Evolutionary conservation across 2,797 vertebrate species (phyloP).

Genomic region (Paramormyrops hopkinsi): DNA sequence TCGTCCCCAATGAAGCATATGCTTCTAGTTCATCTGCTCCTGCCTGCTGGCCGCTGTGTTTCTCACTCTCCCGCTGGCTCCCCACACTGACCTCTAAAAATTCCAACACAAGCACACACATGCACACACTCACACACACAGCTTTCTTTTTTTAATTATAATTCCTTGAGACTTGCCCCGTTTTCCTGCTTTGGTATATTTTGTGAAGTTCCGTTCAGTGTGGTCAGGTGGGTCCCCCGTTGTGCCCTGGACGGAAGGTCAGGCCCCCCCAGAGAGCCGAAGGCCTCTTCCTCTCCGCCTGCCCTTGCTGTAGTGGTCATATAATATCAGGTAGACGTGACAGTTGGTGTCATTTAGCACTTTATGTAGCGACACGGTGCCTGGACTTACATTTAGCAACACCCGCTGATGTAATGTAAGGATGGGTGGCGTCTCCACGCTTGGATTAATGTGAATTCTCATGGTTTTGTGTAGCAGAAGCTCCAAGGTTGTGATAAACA

Average conservation of each 20-base stretch:
- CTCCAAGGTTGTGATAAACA: background rate
- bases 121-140: background rate
- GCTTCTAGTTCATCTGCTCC: background rate
- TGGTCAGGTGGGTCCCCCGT: background rate
- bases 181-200: background rate
- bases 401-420: background rate
- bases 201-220: background rate
- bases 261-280: background rate
- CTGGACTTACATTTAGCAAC: background rate
- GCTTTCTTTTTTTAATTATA: background rate
- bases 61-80: background rate
- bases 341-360: background rate
- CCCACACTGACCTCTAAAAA: conserved; percentile 1
- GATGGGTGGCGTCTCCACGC: background rate
- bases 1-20: background rate
- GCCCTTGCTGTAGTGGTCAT: background rate
- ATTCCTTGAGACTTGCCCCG: background rate
- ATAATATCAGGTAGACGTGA: background rate
- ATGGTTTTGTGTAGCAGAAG: background rate
- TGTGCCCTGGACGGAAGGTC: background rate
- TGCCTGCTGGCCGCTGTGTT: background rate
- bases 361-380: background rate
- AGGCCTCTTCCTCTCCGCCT: background rate
- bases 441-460: background rate
- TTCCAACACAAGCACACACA: background rate